A percentile compares a stretch with the other conserved stretches of the same genome.
phyloP scores from a whole-genome alignment of 2,888 invertebrate species.

The Cyrtodaria siliqua region DNA sequence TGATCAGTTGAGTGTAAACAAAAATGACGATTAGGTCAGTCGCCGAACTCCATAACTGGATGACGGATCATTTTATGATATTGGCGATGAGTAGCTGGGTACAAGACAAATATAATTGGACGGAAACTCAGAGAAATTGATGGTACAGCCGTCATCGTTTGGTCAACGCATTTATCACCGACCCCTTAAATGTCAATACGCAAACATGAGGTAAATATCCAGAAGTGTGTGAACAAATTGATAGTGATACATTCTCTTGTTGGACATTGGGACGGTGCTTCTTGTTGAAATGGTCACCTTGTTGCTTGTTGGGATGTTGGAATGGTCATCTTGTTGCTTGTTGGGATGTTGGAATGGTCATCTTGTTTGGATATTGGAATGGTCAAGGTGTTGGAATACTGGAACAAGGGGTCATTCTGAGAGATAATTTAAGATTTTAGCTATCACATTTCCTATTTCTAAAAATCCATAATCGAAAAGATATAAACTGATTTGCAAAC shows the following conservation, averaged over 20 bases:
- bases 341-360: too few relatives aligned
- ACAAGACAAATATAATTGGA: constrained; percentile 69
- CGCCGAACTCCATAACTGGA: constrained; percentile 36
- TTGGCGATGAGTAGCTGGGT: constrained; percentile 39
- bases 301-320: too few relatives aligned
- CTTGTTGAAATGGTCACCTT: too few relatives aligned
- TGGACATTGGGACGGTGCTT: too few relatives aligned
- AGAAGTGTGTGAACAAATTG: constrained; percentile 39
- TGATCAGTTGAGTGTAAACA: constrained; percentile 56
- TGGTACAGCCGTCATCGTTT: constrained; percentile 60
- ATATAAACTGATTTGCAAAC: too few relatives aligned
- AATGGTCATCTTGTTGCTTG: too few relatives aligned
- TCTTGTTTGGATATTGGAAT: too few relatives aligned
- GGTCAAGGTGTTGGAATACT: too few relatives aligned
- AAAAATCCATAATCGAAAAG: too few relatives aligned
- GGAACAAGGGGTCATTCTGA: too few relatives aligned
- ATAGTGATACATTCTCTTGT: constrained; percentile 19
- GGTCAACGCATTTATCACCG: constrained; percentile 64
- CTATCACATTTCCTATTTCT: too few relatives aligned
- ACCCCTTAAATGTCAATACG: constrained; percentile 46
- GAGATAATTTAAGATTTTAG: too few relatives aligned
- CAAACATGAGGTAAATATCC: constrained; percentile 54
- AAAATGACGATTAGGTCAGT: constrained; percentile 59
- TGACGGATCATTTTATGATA: constrained; percentile 66
- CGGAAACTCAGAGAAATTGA: constrained; percentile 57